Evolutionary conservation across 37 sponge, comb jelly and placozoan species (phyloP), one percentile per base, ranked within the genome.

Genomic region (Beroe ovata): DNA sequence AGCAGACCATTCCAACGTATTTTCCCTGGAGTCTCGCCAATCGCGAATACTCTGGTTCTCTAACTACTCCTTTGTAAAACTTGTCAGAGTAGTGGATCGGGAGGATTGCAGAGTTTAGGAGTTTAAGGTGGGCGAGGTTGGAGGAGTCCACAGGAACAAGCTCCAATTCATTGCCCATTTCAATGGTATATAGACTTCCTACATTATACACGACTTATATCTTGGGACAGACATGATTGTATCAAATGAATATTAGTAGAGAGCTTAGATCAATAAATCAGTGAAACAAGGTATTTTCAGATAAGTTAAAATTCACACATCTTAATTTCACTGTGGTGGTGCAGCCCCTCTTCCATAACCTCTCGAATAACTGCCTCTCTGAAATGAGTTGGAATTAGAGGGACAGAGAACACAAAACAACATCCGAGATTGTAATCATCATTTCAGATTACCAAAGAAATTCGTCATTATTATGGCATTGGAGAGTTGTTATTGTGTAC

Each of bases 361-460:
- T 77, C 84, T 30, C 41, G 54, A 42, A 26, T 77, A 77, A 42
- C 84, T 54, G 39, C 84, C 84, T 40, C 84, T 77, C 84, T 77
- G 84, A 77, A 77, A 77, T 0, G 21, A 11, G n/a, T n/a, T n/a
- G n/a, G n/a, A n/a, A n/a, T n/a, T n/a, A n/a, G n/a, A n/a, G n/a
- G n/a, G n/a, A n/a, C n/a, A n/a, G n/a, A n/a, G n/a, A n/a, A n/a
- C n/a, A n/a, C n/a, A n/a, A n/a, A n/a, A n/a, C n/a, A n/a, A n/a
- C n/a, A n/a, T n/a, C n/a, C n/a, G n/a, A n/a, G n/a, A n/a, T n/a
- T n/a, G n/a, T 47, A 16, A 47, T 47, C 54, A 16, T 16, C 4
- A 25, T 20, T 62, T 77, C 84, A 77, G 84, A 77, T 77, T 77
- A 77, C 84, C 54, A 77, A 77, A 77, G 84, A 77, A 19, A 40